These are phyloP conservation scores for Enteromius argenteus DNA, from an alignment of 2,797 vertebrate species.

Conservation along the genomic window DNA sequence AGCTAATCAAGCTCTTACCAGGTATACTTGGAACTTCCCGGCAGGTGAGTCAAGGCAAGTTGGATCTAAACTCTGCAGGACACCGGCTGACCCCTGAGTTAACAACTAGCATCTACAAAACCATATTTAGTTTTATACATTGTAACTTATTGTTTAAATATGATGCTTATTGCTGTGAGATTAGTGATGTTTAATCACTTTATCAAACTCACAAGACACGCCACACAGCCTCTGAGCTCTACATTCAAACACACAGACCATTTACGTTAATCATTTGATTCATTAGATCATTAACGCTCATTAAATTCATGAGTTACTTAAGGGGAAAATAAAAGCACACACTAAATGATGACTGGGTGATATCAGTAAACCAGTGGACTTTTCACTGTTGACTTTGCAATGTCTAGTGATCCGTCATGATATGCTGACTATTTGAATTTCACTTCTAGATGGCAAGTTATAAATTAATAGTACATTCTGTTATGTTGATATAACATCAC, in stretches of 20 bases:
- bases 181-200: conserved; percentile 12
- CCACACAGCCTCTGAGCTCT: background rate
- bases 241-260: background rate
- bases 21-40: no score
- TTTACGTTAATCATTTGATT: background rate
- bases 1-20: no score
- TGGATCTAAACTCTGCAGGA: no score
- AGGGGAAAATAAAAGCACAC: background rate
- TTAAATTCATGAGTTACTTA: background rate
- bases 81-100: no score
- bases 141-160: background rate
- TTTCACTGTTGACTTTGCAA: conserved; percentile 47
- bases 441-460: conserved; percentile 12
- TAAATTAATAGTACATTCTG: conserved; percentile 18
- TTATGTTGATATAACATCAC: background rate
- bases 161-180: background rate
- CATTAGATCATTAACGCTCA: conserved; percentile 14
- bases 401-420: conserved; percentile 7
- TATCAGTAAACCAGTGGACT: conserved; percentile 39
- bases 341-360: background rate
- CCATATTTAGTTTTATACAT: background rate
- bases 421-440: conserved; percentile 43
- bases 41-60: no score
- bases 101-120: background rate
- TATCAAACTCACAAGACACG: conserved; percentile 43